Evolutionary conservation across 2,888 invertebrate species (phyloP), one percentile per base, ranked within the genome.

Genomic region (Phorcus lineatus): DNA sequence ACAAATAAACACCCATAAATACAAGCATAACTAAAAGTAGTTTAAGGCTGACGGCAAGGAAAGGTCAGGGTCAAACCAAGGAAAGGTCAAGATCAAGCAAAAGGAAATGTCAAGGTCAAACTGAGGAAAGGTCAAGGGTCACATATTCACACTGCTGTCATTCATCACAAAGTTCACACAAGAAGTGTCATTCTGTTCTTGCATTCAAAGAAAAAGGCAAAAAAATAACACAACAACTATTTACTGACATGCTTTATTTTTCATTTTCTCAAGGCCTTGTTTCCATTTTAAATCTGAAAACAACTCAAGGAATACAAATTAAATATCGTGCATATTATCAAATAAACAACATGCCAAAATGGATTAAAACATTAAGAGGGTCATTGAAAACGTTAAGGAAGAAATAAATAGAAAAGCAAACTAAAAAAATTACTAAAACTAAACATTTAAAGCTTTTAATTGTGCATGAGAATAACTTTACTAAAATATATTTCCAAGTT

Each of bases 151-250:
- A 57, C 13, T 57, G 19, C 6, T 9, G 7, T 19, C 70, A 70
- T 24, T 36, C 70, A 70, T 31, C 47, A 47, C 47, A 47, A 47
- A 47, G 11, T n/a, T 67, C 67, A 67, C 67, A 28, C 67, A 31
- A 24, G 17, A n/a, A 28, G 9, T 40, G 47, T 47, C 47, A 47
- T 47, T 47, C 47, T 13, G 13, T 47, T 47, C 31, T 19, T 36
- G 19, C 70, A 70, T 70, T 70, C 28, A 36, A n/a, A 70, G 19
- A 70, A 70, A 70, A 17, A 36, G 36, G 17, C 13, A 1, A n/a
- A 70, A 70, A 36, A 57, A 22, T n/a, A 57, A 70, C 28, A 36
- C 36, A 70, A 70, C 70, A 70, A 70, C 70, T 36, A 19, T n/a
- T 22, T 36, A 28, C 11, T 70, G 19, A 19, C 70, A 70, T 70